Conservation (phyloP, 2,797 vertebrate genomes). For the Falco columbarius region DNA sequence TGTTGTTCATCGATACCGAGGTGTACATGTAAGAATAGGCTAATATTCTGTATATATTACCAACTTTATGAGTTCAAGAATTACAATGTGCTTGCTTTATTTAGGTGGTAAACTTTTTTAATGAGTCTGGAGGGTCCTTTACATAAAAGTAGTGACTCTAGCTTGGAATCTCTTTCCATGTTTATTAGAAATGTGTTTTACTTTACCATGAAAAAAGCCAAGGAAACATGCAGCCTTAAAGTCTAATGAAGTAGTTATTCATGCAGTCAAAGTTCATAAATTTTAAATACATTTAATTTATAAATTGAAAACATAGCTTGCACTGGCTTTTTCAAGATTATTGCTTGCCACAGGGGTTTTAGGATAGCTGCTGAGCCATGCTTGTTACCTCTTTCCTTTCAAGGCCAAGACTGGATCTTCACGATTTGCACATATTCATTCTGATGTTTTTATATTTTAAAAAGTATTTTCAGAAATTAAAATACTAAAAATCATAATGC, state of each 20-base stretch:
- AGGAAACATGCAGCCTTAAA: conserved; percentile 47
- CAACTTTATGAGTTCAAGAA: conserved; percentile 27
- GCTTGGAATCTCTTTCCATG: conserved; percentile 50
- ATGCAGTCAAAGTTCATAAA: conserved; percentile 65
- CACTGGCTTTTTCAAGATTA: conserved; percentile 51
- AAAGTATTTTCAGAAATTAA: background rate
- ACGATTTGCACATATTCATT: background rate
- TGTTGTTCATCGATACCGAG: background rate
- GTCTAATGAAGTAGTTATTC: conserved; percentile 43
- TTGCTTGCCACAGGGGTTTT: conserved; percentile 44
- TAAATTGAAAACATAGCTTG: conserved; percentile 39
- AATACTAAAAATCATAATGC: background rate
- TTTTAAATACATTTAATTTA: conserved; percentile 63
- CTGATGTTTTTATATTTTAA: background rate
- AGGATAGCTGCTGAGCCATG: background rate
- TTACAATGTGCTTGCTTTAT: conserved; percentile 40
- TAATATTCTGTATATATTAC: conserved; percentile 12
- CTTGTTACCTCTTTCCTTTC: conserved; percentile 7
- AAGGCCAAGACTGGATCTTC: background rate
- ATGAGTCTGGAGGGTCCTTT: conserved; percentile 54
- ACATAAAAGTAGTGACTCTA: conserved; percentile 60
- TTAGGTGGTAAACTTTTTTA: conserved; percentile 65
- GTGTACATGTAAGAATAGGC: background rate
- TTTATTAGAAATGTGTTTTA: conserved; percentile 68
- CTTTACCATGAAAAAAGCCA: conserved; percentile 22